A percentile compares a stretch with the other conserved stretches of the same genome.
Conservation (phyloP, 2,113 vertebrate genomes). For the Oryzias melastigma region DNA sequence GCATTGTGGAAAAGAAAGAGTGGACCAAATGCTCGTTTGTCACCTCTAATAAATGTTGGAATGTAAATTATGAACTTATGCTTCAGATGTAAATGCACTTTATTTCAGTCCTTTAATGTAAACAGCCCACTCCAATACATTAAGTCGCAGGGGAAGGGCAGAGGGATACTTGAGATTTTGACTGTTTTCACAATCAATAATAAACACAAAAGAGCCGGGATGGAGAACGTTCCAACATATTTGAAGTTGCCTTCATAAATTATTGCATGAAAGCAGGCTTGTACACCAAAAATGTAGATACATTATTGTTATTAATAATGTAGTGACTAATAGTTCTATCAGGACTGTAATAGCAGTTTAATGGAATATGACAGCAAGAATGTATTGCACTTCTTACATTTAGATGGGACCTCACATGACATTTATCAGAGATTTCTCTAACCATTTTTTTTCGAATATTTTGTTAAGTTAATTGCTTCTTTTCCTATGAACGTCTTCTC, state of each 20-base stretch:
- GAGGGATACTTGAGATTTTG: conserved; percentile 87
- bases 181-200: conserved; percentile 99
- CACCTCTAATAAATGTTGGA: conserved; percentile 99
- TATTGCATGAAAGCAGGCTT: conserved; percentile 98
- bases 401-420: conserved; percentile 75
- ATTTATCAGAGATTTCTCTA: conserved; percentile 81
- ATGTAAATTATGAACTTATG: conserved; percentile 99
- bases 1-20: conserved; percentile 82
- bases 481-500: conserved; percentile 64
- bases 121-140: conserved; percentile 79
- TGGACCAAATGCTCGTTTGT: conserved; percentile 83
- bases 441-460: conserved; percentile 81
- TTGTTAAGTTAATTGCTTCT: conserved; percentile 81
- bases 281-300: conserved; percentile 99
- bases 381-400: conserved; percentile 79
- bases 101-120: conserved; percentile 99
- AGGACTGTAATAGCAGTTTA: conserved; percentile 83
- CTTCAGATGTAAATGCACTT: conserved; percentile 99
- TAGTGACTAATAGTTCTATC: conserved; percentile 93
- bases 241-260: conserved; percentile 98
- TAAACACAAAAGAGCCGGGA: conserved; percentile 95
- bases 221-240: conserved; percentile 96
- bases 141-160: conserved; percentile 59
- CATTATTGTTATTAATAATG: conserved; percentile 99
- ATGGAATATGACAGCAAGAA: conserved; percentile 84